Evolutionary conservation across 1,140 invertebrate species (phyloP).

Genomic region (Drosophila erecta): DNA sequence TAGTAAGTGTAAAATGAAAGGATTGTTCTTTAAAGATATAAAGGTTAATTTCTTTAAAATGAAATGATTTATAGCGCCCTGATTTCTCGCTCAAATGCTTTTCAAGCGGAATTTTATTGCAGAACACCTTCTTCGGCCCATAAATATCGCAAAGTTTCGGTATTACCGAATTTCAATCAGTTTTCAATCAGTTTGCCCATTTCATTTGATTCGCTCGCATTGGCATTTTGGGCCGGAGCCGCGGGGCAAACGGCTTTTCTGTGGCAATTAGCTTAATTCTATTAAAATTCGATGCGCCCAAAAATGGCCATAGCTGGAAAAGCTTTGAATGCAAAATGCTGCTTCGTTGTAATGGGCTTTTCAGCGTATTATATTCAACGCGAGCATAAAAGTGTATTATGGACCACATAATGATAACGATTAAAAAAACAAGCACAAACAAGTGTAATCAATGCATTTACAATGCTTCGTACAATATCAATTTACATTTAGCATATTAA

Average conservation of each 20-base stretch:
- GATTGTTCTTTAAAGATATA: too few relatives aligned
- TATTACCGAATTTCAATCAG: constrained; percentile 63
- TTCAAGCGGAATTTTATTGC: neutral
- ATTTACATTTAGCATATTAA: constrained; percentile 81
- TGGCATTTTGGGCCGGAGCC: constrained; percentile 7
- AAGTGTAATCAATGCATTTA: constrained; percentile 45
- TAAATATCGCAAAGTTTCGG: constrained; percentile 34
- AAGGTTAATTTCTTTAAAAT: too few relatives aligned
- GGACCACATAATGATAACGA: constrained; percentile 37
- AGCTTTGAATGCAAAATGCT: constrained; percentile 2
- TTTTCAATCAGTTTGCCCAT: constrained; percentile 58
- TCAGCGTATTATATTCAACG: constrained; percentile 34
- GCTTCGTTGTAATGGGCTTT: constrained; percentile 24
- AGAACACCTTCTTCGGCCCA: constrained; percentile 20
- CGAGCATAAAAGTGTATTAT: constrained; percentile 11
- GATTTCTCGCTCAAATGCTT: neutral
- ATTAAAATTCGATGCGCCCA: constrained; percentile 62
- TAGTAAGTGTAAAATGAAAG: neutral
- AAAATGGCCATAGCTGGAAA: constrained; percentile 23
- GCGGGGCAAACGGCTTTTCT: constrained; percentile 47
- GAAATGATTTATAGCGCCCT: too few relatives aligned
- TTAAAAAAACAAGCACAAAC: constrained; percentile 43
- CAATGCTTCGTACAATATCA: constrained; percentile 65
- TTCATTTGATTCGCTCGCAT: constrained; percentile 38
- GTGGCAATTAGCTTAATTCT: constrained; percentile 76